A percentile compares a stretch with the other conserved stretches of the same genome.
Evolutionary conservation across 2,797 vertebrate genomes (phyloP).

Genomic region (Etheostoma perlongum): DNA sequence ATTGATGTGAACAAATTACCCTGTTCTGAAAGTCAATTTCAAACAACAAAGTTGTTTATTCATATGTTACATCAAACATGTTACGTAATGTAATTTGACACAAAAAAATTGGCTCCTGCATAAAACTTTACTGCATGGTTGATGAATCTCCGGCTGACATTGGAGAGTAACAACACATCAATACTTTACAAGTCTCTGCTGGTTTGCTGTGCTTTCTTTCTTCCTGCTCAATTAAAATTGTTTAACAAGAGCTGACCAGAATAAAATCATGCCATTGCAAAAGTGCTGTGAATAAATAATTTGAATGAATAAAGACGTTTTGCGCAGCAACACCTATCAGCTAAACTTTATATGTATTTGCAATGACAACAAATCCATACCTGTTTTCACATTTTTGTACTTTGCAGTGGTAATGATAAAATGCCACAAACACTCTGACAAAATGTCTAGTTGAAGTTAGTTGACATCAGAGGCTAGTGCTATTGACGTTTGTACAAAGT

Average conservation of each 20-base stretch:
- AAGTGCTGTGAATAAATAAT: constrained; percentile 39
- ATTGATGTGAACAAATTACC: constrained; percentile 14
- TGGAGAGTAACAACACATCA: constrained; percentile 34
- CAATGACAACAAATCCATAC: constrained; percentile 32
- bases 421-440: constrained; percentile 26
- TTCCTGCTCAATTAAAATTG: constrained; percentile 25
- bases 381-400: constrained; percentile 27
- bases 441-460: constrained; percentile 27
- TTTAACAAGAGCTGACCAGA: constrained; percentile 10
- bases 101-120: constrained; percentile 35
- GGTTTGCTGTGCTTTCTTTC: constrained; percentile 55
- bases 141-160: constrained; percentile 41
- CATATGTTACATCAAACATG: constrained; percentile 22
- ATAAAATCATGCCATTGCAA: constrained; percentile 41
- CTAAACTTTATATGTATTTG: constrained; percentile 23
- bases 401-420: constrained; percentile 28
- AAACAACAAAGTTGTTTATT: constrained; percentile 36
- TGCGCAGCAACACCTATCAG: constrained; percentile 5
- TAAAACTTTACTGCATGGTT: constrained; percentile 43
- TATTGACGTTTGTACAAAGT: constrained; percentile 37
- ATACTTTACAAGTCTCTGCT: constrained; percentile 44
- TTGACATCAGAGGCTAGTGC: constrained; percentile 47
- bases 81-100: constrained; percentile 22
- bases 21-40: constrained; percentile 20
- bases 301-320: constrained; percentile 22